Base-by-base conservation (phyloP, 2,797 vertebrate species). In the Acipenser transmontanus region DNA sequence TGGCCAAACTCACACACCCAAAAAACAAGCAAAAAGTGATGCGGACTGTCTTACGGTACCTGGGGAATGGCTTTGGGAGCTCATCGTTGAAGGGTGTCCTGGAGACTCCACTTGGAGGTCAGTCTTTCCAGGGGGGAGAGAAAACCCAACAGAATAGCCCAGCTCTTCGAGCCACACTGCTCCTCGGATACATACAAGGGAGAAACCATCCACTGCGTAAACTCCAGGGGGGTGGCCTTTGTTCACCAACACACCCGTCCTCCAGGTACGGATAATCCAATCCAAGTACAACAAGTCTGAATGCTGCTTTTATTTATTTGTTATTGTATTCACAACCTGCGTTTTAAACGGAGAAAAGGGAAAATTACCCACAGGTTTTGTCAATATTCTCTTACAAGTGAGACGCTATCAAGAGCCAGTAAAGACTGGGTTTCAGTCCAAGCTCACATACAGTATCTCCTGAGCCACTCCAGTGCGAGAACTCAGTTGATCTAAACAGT, bases 51-150 rank as follows among this genome's bases (percentile, higher is more conserved):
- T 34, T 34, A 34, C 34, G 2, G 4, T 81, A 91, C 89, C 87
- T 85, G 82, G 72, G 4, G 34, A 34, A 63, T 72, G 80, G 69
- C 77, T 80, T 73, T 83, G 85, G 71, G 85, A 87, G 77, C 72
- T 89, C 89, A 91, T 90, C 4, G 69, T 72, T 56, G 49, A 57
- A 49, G 65, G 63, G 48, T 11, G 54, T 65, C 69, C 72, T 59
- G 50, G 74, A 62, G 57, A 17, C 52, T 66, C 48, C 52, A 47
- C 63, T 65, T 17, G 10, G 50, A 34, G 17, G 4, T 20, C 59
- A 60, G 70, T 61, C 52, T 7, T 57, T 62, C 69, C 63, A 61
- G 66, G 59, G 56, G 47, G 63, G 66, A 57, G 65, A 17, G 20
- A 61, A 60, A 63, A 75, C 64, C 69, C 66, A 67, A 50, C 67